phyloP scores from a whole-genome alignment of 2,113 vertebrate species.

The Corvus hawaiiensis region DNA sequence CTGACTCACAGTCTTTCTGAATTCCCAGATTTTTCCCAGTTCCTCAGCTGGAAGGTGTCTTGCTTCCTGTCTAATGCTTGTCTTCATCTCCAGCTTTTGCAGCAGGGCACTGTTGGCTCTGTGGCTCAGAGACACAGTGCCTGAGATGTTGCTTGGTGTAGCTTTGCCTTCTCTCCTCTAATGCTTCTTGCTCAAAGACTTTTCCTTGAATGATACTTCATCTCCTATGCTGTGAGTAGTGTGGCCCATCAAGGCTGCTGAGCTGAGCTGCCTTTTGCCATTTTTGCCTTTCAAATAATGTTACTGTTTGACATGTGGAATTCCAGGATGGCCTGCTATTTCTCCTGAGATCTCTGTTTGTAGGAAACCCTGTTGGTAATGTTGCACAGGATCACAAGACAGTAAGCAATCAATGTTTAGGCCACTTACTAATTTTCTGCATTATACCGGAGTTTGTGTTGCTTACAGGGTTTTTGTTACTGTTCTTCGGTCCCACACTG shows the following conservation, averaged over 20 bases:
- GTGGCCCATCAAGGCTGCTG: background rate
- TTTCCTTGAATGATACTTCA: background rate
- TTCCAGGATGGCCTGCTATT: background rate
- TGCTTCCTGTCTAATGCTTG: background rate
- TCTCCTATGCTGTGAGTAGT: background rate
- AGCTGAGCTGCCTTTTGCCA: background rate
- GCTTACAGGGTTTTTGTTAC: background rate
- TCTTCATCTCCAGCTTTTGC: background rate
- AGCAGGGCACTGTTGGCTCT: background rate
- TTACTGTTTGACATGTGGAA: rapidly evolving
- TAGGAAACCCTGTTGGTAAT: background rate
- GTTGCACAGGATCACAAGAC: background rate
- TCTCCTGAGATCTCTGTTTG: background rate
- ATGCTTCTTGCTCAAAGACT: background rate
- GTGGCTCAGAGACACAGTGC: background rate
- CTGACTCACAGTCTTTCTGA: background rate
- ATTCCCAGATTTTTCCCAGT: background rate
- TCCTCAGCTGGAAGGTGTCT: background rate
- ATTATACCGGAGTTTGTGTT: background rate
- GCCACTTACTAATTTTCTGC: background rate
- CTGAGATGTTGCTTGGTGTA: background rate
- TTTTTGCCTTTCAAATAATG: background rate
- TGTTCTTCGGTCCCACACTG: background rate
- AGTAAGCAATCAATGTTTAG: background rate
- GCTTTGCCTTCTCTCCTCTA: background rate